A percentile compares a stretch with the other conserved stretches of the same genome.
Conservation (phyloP, 2,797 vertebrate species). For the Aldrovandia affinis region DNA sequence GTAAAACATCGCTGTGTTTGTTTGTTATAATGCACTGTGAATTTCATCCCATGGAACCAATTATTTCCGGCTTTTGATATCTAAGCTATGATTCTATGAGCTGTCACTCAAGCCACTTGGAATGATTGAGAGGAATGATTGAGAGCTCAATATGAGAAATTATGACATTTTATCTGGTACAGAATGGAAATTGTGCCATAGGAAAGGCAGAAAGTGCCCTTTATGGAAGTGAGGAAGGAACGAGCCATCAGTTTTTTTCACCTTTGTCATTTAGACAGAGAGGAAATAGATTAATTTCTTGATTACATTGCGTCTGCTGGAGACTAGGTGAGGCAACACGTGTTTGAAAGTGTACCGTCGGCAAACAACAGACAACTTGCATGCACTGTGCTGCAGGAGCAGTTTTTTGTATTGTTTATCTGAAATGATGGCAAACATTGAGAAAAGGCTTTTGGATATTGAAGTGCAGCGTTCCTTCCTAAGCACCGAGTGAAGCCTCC, state of each 20-base stretch:
- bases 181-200: constrained; percentile 13
- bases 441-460: not conserved
- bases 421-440: not conserved
- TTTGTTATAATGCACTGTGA: not conserved
- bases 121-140: not conserved
- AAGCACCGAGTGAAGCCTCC: not conserved
- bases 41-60: not conserved
- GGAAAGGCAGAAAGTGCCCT: not conserved
- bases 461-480: not conserved
- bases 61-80: not conserved
- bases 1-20: not conserved
- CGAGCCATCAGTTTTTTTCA: constrained; percentile 18
- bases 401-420: too few species aligned
- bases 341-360: not conserved
- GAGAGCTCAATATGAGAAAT: not conserved
- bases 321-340: constrained; percentile 14
- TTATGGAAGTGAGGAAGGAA: not conserved
- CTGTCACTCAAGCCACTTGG: not conserved
- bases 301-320: constrained; percentile 17
- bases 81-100: not conserved
- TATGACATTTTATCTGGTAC: not conserved
- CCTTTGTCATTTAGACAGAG: constrained; percentile 27
- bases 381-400: not conserved
- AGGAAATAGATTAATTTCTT: constrained; percentile 20
- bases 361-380: not conserved